Base-by-base conservation (phyloP, 2,113 vertebrate genomes). In the Macaca fascicularis region DNA sequence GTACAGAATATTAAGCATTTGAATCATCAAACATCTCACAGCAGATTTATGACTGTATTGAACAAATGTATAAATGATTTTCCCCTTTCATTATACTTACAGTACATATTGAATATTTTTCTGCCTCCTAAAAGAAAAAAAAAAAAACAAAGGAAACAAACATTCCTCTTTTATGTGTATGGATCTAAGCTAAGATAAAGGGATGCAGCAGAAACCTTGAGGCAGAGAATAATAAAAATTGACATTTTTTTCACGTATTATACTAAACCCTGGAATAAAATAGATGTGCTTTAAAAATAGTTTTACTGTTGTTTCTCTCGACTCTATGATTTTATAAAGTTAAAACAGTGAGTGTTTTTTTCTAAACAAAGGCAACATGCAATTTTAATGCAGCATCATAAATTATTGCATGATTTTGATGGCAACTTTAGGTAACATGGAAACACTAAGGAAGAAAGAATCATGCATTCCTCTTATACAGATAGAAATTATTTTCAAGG, bases 21-120 rank as follows among this genome's bases (percentile, higher is more conserved):
- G 67, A 87, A 93, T 80, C 45, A 79, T 72, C 67, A 94, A 92
- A 78, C 52, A 91, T 86, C 96, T 83, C 74, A 87, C 48, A 72
- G 27, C 52, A 97, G n/a, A 64, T 85, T 94, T 86, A 83, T 76
- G 72, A 67, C 30, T 20, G 76, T 35, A 40, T 32, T 87, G 67
- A 86, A 85, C 61, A 94, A 93, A 70, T 57, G 1, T 13, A 13
- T 86, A 79, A 78, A 11, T 61, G 55, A 59, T 89, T 92, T 92
- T 94, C 48, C 76, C 55, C 43, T 82, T 93, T 89, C 76, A 69
- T 90, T 91, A 74, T 72, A 76, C 5, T 80, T 40, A 75, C 3
- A 70, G 61, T 81, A 75, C 40, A 95, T 70, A 82, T 43, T 95
- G 69, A 96, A 89, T 80, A 83, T 87, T 80, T 94, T 91, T 86